Evolutionary conservation across 2,888 invertebrate species (phyloP).

Genomic region (Andrena flavipes): DNA sequence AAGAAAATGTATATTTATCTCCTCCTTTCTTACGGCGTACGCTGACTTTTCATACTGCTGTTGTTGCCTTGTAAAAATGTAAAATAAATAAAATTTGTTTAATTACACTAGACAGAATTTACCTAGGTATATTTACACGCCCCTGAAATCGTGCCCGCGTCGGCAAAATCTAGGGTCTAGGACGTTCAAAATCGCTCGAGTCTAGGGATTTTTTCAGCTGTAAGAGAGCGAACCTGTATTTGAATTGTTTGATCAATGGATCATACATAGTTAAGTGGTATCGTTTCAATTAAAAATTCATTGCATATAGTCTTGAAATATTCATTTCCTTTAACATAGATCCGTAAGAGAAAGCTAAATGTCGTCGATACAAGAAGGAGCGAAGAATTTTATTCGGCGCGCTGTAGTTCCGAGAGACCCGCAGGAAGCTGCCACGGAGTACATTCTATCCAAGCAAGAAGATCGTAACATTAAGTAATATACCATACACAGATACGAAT

Average conservation of each 20-base stretch:
- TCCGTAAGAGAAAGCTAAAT: constrained; percentile 30
- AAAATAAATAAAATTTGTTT: constrained; percentile 65
- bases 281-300: constrained; percentile 37
- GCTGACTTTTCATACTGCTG: constrained; percentile 45
- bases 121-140: constrained; percentile 27
- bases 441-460: constrained; percentile 86
- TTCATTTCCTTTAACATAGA: not conserved
- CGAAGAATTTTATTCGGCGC: constrained; percentile 67
- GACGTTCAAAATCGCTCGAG: not conserved
- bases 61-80: constrained; percentile 67
- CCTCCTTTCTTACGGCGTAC: constrained; percentile 38
- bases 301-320: not conserved
- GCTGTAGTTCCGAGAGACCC: constrained; percentile 75
- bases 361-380: constrained; percentile 17
- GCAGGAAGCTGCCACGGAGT: constrained; percentile 86
- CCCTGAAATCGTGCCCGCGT: not conserved
- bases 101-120: constrained; percentile 61
- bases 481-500: constrained; percentile 20
- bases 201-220: constrained; percentile 38
- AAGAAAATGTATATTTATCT: constrained; percentile 42
- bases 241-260: constrained; percentile 74
- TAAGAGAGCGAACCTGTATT: constrained; percentile 46
- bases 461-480: constrained; percentile 86
- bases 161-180: not conserved
- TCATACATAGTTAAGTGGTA: not conserved